Evolutionary conservation across 1,140 invertebrate species (phyloP).

Genomic region (Lordiphosa clarofinis): DNA sequence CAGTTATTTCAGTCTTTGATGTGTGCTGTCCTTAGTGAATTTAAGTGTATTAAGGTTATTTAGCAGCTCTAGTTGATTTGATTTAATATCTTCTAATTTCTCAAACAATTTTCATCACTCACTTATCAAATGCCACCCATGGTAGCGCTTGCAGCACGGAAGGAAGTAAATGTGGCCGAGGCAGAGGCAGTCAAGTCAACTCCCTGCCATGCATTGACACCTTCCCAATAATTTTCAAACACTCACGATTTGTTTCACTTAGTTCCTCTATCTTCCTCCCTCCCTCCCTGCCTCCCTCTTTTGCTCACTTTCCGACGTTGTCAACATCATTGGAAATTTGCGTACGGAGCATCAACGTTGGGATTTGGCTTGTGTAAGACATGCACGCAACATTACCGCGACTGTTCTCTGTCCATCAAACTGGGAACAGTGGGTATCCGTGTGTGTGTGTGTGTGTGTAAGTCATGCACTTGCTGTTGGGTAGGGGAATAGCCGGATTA

Average conservation of each 20-base stretch:
- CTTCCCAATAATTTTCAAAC: slow-evolving; percentile 60
- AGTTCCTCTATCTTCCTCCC: slow-evolving; percentile 27
- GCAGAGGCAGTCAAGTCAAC: slow-evolving; percentile 11
- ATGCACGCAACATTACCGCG: slow-evolving; percentile 72
- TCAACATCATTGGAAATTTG: slow-evolving; percentile 45
- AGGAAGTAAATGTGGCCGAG: slow-evolving; percentile 23
- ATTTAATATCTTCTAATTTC: too few relatives aligned
- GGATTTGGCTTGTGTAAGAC: slow-evolving; percentile 73
- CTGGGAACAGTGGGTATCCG: slow-evolving; percentile 3
- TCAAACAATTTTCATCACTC: too few relatives aligned
- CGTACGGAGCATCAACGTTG: slow-evolving; percentile 38
- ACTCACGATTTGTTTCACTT: slow-evolving; percentile 65
- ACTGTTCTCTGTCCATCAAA: slow-evolving; percentile 12
- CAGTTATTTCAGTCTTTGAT: too few relatives aligned
- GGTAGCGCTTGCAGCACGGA: slow-evolving; percentile 2
- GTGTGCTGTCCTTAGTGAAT: too few relatives aligned
- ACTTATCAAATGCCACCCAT: background rate
- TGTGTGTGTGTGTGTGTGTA: slow-evolving; percentile 22
- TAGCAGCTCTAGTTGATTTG: too few relatives aligned
- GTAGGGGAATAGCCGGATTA: slow-evolving; percentile 23
- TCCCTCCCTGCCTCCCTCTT: too few relatives aligned
- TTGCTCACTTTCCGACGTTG: too few relatives aligned
- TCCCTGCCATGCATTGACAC: slow-evolving; percentile 59
- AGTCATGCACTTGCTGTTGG: slow-evolving; percentile 22
- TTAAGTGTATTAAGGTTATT: too few relatives aligned